These are phyloP conservation scores for Tetrao urogallus DNA, from an alignment of 2,113 vertebrate species.

Conservation along the genomic window DNA sequence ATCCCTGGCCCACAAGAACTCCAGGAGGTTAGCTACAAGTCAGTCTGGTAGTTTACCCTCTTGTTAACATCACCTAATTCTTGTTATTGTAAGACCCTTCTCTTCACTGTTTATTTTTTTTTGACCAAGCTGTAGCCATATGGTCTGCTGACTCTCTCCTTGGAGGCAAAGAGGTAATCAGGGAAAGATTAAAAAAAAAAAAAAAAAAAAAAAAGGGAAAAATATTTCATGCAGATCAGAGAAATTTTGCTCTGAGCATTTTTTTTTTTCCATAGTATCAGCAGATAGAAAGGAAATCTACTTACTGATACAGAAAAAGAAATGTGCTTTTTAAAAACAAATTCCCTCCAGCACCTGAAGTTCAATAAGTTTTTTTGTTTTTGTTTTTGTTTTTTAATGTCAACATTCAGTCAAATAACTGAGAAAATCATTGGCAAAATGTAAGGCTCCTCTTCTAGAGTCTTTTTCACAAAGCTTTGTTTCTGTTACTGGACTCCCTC, in stretches of 20 bases:
- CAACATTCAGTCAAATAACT: neutral
- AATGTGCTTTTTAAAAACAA: neutral
- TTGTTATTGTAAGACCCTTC: neutral
- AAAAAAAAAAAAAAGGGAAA: neutral
- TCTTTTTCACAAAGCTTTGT: neutral
- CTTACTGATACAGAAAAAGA: neutral
- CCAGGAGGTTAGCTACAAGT: neutral
- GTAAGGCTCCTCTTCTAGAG: neutral
- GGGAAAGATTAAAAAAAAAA: neutral
- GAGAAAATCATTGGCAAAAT: neutral
- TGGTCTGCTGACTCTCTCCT: neutral
- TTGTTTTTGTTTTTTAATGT: rapidly evolving
- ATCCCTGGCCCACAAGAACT: neutral
- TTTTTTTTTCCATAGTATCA: neutral
- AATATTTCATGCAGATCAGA: neutral
- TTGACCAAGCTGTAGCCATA: neutral
- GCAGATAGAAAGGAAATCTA: neutral
- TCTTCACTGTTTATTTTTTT: neutral
- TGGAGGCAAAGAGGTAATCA: neutral
- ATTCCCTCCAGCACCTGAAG: neutral
- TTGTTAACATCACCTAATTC: neutral
- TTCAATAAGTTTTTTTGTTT: neutral
- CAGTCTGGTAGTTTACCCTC: neutral
- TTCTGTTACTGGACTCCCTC: neutral
- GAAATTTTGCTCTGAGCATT: neutral